phyloP scores from a whole-genome alignment of 2,888 invertebrate species.

The Drosophila trichaetosa region DNA sequence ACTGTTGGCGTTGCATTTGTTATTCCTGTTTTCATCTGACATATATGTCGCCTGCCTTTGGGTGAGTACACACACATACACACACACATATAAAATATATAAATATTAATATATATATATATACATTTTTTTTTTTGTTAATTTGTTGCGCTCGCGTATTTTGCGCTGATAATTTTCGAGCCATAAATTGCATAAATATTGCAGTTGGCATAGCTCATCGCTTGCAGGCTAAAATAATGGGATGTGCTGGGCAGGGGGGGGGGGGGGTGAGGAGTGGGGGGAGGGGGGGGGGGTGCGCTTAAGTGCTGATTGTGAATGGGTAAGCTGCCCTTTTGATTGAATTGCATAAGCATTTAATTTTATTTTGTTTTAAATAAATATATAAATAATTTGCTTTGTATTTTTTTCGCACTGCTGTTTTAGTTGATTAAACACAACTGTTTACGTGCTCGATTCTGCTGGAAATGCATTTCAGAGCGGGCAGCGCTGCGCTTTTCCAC shows the following conservation, averaged over 20 bases:
- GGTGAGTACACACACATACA: conserved; percentile 38
- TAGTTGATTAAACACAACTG: conserved; percentile 77
- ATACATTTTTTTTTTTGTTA: conserved; percentile 36
- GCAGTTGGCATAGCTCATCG: conserved; percentile 5
- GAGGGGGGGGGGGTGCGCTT: not conserved
- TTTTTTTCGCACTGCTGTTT: conserved; percentile 46
- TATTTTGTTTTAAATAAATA: conserved; percentile 12
- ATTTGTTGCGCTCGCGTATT: conserved; percentile 53
- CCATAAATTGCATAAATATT: conserved; percentile 66
- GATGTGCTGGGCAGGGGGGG: not conserved
- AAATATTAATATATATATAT: not conserved
- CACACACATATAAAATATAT: not conserved
- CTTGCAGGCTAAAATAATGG: not conserved
- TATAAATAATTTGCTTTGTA: not conserved
- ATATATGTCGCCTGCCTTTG: conserved; percentile 57
- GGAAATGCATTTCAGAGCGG: conserved; percentile 54
- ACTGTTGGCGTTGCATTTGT: conserved; percentile 48
- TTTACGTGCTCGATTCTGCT: conserved; percentile 53
- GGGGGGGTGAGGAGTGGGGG: not conserved
- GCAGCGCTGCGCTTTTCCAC: conserved; percentile 34
- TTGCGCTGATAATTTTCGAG: conserved; percentile 59
- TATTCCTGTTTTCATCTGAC: conserved; percentile 41
- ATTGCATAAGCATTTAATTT: conserved; percentile 26
- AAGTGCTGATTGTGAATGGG: conserved; percentile 25
- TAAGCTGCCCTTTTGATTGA: conserved; percentile 46